These are phyloP conservation scores for Glaucomys volans DNA, from an alignment of 2,113 vertebrate species.

Conservation along the genomic window DNA sequence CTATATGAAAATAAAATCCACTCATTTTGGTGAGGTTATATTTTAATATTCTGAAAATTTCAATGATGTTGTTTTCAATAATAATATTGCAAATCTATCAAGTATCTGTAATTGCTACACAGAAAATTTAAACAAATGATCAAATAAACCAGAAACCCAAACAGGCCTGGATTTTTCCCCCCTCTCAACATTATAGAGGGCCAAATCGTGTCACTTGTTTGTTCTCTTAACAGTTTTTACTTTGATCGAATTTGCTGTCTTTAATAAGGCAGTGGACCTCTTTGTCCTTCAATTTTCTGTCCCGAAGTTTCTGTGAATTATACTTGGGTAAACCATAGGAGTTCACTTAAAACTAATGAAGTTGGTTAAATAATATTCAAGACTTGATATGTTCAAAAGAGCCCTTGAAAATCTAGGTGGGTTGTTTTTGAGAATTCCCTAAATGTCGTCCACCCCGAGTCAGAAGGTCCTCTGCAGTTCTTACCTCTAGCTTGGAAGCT, in stretches of 20 bases:
- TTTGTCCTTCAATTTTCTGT: background rate
- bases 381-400: background rate
- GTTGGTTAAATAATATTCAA: background rate
- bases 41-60: conserved; percentile 21
- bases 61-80: background rate
- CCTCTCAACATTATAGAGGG: background rate
- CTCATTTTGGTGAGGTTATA: background rate
- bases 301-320: background rate
- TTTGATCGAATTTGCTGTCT: background rate
- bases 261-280: background rate
- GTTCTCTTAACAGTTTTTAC: background rate
- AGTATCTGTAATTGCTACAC: background rate
- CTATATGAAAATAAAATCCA: background rate
- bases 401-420: background rate
- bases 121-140: background rate
- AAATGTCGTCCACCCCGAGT: background rate
- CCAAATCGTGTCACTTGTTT: background rate
- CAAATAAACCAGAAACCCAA: background rate
- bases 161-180: background rate
- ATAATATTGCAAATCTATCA: background rate
- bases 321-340: background rate
- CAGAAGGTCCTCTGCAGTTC: fast-evolving
- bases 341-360: background rate
- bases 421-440: background rate
- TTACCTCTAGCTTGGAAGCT: background rate